Base-by-base conservation (phyloP, 2,113 vertebrate species). In the Colinus virginianus region DNA sequence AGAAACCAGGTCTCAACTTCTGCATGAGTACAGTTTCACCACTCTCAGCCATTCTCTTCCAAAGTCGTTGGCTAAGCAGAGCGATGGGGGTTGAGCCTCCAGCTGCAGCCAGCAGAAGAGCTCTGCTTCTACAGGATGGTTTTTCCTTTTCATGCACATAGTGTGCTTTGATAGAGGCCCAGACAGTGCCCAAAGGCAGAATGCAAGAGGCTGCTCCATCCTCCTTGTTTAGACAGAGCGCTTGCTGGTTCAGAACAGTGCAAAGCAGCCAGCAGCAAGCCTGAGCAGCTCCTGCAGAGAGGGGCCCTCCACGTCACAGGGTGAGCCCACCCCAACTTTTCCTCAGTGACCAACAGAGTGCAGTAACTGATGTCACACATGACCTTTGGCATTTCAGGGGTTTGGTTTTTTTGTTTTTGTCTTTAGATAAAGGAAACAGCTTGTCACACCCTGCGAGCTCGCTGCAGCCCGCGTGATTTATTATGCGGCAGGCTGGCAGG, bases 361-460 rank as follows among this genome's bases (percentile, higher is more conserved):
- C 11, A 59, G 19, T 19, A 78, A 30, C 61, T 0, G 48, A 49
- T 4, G 53, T 9, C 62, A n/a, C 0, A 0, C 1, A 13, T 15
- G 45, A 87, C 87, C 90, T 78, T 45, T 46, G 32, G 64, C 74
- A 34, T 59, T 46, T 10, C 7, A 38, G 88, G 75, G 75, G 48
- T 36, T 64, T 67, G 74, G 45, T 86, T 30, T 36, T 36, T 38
- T 17, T 45, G 58, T 32, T 90, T 69, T 13, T 56, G 4, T 11
- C 68, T 45, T 34, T 58, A 78, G 89, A 42, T 61, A 78, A 79
- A 89, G 94, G 91, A 82, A 94, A 82, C 92, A 85, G 94, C 84
- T 36, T 72, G 26, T 51, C 88, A 88, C 79, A 18, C 55, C 76
- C 76, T 0, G 14, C 4, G 9, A 28, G 92, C 84, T 81, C 3